These are phyloP conservation scores for Erythrocebus patas DNA, from an alignment of 2,113 vertebrate species.

Conservation along the genomic window DNA sequence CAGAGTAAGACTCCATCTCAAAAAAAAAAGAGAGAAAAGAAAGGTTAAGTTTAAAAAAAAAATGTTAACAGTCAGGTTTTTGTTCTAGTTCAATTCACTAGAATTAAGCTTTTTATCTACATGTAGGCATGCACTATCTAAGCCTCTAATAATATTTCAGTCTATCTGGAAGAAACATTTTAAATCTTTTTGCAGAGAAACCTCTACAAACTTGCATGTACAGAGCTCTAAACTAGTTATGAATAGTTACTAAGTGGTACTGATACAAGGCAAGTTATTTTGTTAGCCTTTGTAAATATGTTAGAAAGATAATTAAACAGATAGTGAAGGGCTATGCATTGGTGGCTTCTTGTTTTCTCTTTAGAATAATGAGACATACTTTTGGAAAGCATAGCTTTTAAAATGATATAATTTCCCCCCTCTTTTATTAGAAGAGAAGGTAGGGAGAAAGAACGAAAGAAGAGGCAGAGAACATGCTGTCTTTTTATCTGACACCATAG, in stretches of 20 bases:
- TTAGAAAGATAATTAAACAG: not conserved
- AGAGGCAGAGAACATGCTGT: fast-evolving
- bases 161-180: not conserved
- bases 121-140: not conserved
- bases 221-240: not conserved
- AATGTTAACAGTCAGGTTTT: not conserved
- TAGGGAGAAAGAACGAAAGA: not conserved
- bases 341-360: not conserved
- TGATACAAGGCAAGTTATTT: not conserved
- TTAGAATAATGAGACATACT: not conserved
- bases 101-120: not conserved
- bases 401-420: not conserved
- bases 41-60: not conserved
- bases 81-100: not conserved
- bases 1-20: not conserved
- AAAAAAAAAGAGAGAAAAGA: not conserved
- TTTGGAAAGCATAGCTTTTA: not conserved
- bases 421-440: too few species aligned
- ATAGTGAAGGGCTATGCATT: not conserved
- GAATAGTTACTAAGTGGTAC: not conserved
- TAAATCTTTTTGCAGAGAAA: not conserved
- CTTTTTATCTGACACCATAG: not conserved
- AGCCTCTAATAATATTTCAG: not conserved
- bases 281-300: not conserved
- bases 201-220: not conserved